Evolutionary conservation across 2,888 invertebrate genomes (phyloP).

Genomic region (Flexamia atlantica): DNA sequence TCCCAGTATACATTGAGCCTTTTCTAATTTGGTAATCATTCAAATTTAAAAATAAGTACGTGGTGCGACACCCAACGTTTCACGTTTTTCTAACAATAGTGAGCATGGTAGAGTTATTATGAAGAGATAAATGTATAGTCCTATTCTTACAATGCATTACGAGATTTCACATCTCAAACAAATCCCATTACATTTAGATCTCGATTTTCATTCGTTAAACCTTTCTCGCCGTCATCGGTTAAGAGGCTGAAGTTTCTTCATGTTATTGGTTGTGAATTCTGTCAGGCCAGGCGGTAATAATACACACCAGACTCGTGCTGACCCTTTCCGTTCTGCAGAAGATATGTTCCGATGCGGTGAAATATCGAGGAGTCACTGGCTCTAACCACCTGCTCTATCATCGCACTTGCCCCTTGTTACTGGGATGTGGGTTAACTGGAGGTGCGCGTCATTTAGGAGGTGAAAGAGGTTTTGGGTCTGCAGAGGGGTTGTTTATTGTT

Average conservation of each 20-base stretch:
- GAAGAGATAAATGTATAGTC: no score
- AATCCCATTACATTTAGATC: no score
- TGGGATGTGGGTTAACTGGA: neutral
- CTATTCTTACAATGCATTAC: no score
- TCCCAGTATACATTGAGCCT: no score
- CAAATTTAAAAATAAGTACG: no score
- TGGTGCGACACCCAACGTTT: no score
- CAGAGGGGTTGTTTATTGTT: no score
- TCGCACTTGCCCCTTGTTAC: neutral
- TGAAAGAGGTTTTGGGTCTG: neutral
- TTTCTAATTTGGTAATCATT: no score
- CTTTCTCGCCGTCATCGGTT: neutral
- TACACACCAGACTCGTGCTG: neutral
- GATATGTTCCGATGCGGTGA: neutral
- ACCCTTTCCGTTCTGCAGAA: neutral
- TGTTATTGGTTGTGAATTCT: neutral
- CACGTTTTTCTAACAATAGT: no score
- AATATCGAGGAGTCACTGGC: neutral
- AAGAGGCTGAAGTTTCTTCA: neutral
- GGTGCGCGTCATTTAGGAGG: neutral
- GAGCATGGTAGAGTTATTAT: no score
- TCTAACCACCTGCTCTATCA: constrained; percentile 9
- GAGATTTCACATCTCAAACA: no score
- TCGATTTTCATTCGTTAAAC: no score
- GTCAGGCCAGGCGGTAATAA: neutral